Evolutionary conservation across 1,140 invertebrate genomes (phyloP), one percentile per base, ranked within the genome.

Genomic region (Rhizoglyphus robini): DNA sequence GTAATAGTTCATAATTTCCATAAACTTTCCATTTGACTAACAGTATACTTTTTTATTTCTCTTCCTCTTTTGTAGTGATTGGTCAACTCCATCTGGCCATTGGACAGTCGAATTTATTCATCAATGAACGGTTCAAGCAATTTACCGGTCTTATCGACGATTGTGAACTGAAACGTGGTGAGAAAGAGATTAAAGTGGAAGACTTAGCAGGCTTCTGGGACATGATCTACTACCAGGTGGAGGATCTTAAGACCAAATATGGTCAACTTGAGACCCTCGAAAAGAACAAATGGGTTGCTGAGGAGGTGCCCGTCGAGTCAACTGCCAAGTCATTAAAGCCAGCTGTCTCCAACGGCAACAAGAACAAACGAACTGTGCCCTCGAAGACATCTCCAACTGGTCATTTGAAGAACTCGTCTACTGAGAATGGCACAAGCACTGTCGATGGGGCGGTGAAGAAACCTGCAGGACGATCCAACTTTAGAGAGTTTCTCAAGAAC

Each of bases 181-280:
- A 73, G 82, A 86, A 73, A 77, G 82, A 20, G 46, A 93, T 90
- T 1, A 93, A 88, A 3, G 78, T 82, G 70, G 84, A 88, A 70
- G 93, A 96, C 75, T 78, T 96, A 61, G 88, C 87, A 70, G 93
- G 93, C n/a, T 96, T 96, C 77, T 96, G 93, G 93, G 93, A 96
- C 75, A 93, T 96, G 89, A 88, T 96, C 8, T 84, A 85, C 74
- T 81, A 95, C 49, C 93, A 96, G 77, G 84, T 91, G 5, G 82
- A 84, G 31, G 84, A 88, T 75, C 81, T 90, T 23, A 82, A 90
- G 73, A 79, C 82, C 3, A 78, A 48, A 57, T 64, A 48, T 57
- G 46, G 18, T 4, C 5, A 30, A 15, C 63, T 64, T 5, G 27
- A 49, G 4, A 4, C 5, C 11, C 25, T 57, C 13, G 18, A 64